These are phyloP conservation scores for Steinernema scapterisci DNA, from an alignment of 2,888 invertebrate genomes.

Conservation along the genomic window DNA sequence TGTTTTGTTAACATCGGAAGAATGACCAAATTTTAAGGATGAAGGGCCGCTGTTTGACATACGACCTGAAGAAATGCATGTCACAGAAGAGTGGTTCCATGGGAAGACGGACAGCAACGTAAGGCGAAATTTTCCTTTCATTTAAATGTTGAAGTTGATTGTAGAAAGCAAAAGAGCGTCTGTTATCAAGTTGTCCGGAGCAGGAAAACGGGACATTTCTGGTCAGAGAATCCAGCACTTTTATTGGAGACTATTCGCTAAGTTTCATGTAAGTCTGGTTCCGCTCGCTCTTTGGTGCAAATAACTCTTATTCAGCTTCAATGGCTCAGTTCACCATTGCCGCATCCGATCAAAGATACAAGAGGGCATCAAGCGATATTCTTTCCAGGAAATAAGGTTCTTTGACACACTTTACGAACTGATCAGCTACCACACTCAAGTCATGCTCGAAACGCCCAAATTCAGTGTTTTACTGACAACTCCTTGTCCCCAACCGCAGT, in stretches of 20 bases:
- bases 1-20: background rate
- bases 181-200: conserved; percentile 52
- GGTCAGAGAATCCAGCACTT: conserved; percentile 88
- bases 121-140: background rate
- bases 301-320: conserved; percentile 42
- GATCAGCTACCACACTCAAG: conserved; percentile 52
- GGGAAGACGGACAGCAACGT: conserved; percentile 62
- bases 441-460: conserved; percentile 45
- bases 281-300: background rate
- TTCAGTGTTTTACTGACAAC: conserved; percentile 57
- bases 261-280: conserved; percentile 79
- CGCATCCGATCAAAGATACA: conserved; percentile 61
- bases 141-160: background rate
- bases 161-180: conserved; percentile 55
- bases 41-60: conserved; percentile 59
- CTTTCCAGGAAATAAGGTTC: conserved; percentile 62
- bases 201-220: conserved; percentile 90
- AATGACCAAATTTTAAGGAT: conserved; percentile 37
- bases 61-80: conserved; percentile 67
- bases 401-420: conserved; percentile 67
- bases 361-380: conserved; percentile 65
- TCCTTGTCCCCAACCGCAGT: conserved; percentile 66
- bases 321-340: conserved; percentile 66
- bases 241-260: conserved; percentile 84
- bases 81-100: conserved; percentile 68